phyloP scores from a whole-genome alignment of 2,113 vertebrate genomes.

The Tachuris rubrigastra region DNA sequence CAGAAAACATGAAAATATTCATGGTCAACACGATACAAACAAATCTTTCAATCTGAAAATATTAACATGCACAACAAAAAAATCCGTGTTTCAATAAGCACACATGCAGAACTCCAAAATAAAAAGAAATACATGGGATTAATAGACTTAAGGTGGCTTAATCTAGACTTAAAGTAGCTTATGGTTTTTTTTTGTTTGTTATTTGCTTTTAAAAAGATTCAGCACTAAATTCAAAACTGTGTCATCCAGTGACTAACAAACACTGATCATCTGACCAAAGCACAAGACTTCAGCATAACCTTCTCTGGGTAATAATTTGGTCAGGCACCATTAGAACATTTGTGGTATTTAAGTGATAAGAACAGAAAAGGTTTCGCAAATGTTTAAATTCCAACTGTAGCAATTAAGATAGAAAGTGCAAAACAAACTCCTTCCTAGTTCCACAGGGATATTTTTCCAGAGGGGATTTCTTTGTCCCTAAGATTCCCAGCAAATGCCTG shows the following conservation, averaged over 20 bases:
- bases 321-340: background rate
- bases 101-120: background rate
- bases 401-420: background rate
- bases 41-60: background rate
- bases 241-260: background rate
- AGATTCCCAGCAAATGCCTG: background rate
- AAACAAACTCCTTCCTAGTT: background rate
- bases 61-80: background rate
- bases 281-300: background rate
- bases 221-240: background rate
- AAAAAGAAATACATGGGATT: background rate
- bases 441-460: background rate
- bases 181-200: background rate
- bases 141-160: background rate
- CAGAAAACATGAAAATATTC: conserved; percentile 29
- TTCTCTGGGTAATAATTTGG: background rate
- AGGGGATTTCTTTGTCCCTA: background rate
- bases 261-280: background rate
- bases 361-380: background rate
- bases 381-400: background rate
- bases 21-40: background rate
- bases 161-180: background rate
- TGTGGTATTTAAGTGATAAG: background rate
- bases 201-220: background rate
- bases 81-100: background rate